Evolutionary conservation across 2,797 vertebrate species (phyloP).

Genomic region (Ceryle rudis): DNA sequence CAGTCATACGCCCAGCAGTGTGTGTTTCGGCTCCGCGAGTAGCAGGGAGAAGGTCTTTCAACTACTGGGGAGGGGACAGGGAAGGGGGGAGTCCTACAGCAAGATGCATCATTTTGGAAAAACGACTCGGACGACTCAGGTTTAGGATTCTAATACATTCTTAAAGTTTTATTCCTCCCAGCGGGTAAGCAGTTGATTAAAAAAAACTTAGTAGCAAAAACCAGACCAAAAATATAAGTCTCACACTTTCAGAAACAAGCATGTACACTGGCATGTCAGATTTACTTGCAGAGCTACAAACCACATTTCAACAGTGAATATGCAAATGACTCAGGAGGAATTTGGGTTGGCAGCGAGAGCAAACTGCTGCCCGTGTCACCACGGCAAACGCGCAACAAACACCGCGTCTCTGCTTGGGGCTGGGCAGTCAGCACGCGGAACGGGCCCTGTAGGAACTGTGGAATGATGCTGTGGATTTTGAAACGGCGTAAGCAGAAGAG

Average conservation of each 20-base stretch:
- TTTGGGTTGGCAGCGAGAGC: not conserved
- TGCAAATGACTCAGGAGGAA: not conserved
- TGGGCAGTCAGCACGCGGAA: not conserved
- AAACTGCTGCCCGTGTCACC: not conserved
- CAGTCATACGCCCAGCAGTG: accelerated
- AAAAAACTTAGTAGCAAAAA: conserved; percentile 30
- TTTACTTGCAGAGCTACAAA: not conserved
- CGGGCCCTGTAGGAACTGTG: not conserved
- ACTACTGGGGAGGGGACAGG: too few species aligned
- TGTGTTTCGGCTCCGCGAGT: accelerated
- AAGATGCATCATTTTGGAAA: not conserved
- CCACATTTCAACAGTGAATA: not conserved
- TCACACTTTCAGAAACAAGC: not conserved
- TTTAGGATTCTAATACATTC: not conserved
- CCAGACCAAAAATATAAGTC: not conserved
- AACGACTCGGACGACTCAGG: not conserved
- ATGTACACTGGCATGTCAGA: not conserved
- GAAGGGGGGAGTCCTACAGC: not conserved
- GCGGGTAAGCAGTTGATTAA: conserved; percentile 1
- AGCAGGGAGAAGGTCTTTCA: not conserved
- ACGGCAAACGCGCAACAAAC: not conserved
- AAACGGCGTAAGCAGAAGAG: not conserved
- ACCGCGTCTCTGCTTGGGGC: accelerated
- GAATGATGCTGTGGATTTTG: not conserved
- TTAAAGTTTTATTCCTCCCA: conserved; percentile 30